Evolutionary conservation across 2,113 vertebrate species (phyloP), one percentile per base, ranked within the genome.

Genomic region (Lanius ludovicianus): DNA sequence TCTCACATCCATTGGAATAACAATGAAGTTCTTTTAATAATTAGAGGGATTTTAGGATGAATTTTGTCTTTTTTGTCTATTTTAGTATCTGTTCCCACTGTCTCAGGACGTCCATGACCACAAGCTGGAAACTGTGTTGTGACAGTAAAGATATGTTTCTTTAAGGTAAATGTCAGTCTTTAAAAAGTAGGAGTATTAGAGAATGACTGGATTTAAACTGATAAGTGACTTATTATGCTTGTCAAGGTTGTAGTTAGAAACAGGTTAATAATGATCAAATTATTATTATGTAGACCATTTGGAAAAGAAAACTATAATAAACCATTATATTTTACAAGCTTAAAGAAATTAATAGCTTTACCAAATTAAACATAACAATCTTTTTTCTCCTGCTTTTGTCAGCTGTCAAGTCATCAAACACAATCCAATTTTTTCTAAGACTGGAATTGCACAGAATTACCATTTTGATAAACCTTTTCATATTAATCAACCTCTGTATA

Each of bases 391-490:
- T 13, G 3, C 22, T 18, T 77, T 64, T 39, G 57, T 83, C 21
- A n/a, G 37, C 63, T 70, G 23, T 57, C 57, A 75, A 69, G 64
- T 70, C 35, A 74, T 47, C 37, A 87, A 62, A 60, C 10, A 30
- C 24, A 78, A 27, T 13, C 5, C 27, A 67, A 21, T 90, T 94
- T 91, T 71, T 96, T 75, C 63, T 20, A 47, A 27, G 22, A 33
- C 16, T 64, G 65, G 22, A 94, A 39, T 17, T 64, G n/a, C 37
- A 64, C 24, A 31, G 17, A 65, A 27, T 35, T 84, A 71, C 57
- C 24, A 62, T 92, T 90, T 94, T 91, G 42, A 85, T 77, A 92
- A 95, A 79, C 15, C 9, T 27, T 91, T 95, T 92, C n/a, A 39
- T 73, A 68, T 82, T 44, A 84, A 89, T 83, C 67, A 84, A 70